Evolutionary conservation across 2,797 vertebrate species (phyloP).

Genomic region (Eurystomus glaucurus): DNA sequence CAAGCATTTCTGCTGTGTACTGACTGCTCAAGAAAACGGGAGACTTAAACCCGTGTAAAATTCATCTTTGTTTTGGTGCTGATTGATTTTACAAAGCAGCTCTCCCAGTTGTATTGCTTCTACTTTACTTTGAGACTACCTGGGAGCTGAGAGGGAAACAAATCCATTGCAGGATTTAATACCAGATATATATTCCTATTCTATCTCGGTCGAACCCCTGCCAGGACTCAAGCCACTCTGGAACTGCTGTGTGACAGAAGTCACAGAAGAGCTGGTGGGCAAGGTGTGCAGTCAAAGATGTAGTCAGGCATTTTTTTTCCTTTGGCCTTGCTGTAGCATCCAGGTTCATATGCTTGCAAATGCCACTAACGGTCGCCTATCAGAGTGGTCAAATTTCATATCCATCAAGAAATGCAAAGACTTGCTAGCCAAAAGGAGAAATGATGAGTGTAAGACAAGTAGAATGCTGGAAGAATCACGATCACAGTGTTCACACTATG

Average conservation of each 20-base stretch:
- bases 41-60: neutral
- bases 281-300: neutral
- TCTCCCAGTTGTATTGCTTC: neutral
- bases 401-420: neutral
- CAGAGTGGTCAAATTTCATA: neutral
- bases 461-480: neutral
- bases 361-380: neutral
- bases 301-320: neutral
- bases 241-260: neutral
- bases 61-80: neutral
- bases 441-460: neutral
- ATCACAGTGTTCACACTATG: no score
- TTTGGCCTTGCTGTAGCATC: neutral
- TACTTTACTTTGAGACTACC: neutral
- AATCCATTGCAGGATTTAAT: neutral
- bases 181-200: neutral
- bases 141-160: neutral
- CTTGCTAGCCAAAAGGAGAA: neutral
- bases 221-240: neutral
- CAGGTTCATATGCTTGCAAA: neutral
- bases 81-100: neutral
- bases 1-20: neutral
- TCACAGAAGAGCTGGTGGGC: no score
- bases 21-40: neutral
- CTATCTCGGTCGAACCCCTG: neutral